Conservation (phyloP, 1,140 invertebrate species). For the Rhagoletis zephyria region DNA sequence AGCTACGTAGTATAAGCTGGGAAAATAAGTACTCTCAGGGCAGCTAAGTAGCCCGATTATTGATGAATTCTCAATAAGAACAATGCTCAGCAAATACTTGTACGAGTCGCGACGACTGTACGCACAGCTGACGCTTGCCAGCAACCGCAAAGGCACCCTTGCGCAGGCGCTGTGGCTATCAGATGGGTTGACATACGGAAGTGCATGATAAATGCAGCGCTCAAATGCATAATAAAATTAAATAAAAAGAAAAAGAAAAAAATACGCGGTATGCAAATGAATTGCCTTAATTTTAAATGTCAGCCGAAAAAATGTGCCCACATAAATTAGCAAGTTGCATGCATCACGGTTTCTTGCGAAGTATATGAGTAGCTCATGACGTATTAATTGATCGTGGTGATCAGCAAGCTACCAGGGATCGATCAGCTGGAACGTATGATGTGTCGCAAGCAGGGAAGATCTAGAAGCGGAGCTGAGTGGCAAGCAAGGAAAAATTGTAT, state of each 20-base stretch:
- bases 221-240: conserved; percentile 15
- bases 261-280: conserved; percentile 19
- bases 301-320: conserved; percentile 21
- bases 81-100: not conserved
- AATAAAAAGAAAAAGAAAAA: not conserved
- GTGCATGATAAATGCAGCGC: conserved; percentile 4
- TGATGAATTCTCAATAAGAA: not conserved
- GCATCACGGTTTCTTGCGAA: not conserved
- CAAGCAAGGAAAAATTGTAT: too few relatives aligned
- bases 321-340: conserved; percentile 37
- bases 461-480: not conserved
- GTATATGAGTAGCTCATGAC: not conserved
- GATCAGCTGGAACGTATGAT: not conserved
- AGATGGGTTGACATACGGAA: not conserved
- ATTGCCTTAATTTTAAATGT: conserved; percentile 33
- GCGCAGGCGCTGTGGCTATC: not conserved
- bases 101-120: not conserved
- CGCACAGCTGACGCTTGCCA: not conserved
- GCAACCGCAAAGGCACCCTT: conserved; percentile 5
- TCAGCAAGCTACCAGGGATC: not conserved
- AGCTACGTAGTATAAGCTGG: not conserved
- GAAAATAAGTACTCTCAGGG: not conserved
- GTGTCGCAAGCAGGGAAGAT: not conserved
- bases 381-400: not conserved
- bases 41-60: not conserved